These are phyloP conservation scores for Poecilus cupreus DNA, from an alignment of 2,888 invertebrate species.

Conservation along the genomic window DNA sequence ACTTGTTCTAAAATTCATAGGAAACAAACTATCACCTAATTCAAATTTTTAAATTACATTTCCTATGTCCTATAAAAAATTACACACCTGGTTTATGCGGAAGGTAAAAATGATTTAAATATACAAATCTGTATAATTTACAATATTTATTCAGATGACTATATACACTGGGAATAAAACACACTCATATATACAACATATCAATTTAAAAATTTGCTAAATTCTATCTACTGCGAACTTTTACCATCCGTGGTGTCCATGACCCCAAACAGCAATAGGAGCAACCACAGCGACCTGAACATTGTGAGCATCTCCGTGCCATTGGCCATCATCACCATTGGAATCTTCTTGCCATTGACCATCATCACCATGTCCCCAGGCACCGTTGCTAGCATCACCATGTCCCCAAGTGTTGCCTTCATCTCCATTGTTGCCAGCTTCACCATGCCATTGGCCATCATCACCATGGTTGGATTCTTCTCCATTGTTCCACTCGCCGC, in stretches of 20 bases:
- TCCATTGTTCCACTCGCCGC: too few species aligned
- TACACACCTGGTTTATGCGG: too few species aligned
- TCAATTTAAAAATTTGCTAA: not conserved
- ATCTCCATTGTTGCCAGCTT: not conserved
- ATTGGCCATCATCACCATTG: not conserved
- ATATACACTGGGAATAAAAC: not conserved
- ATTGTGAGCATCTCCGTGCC: not conserved
- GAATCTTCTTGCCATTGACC: not conserved
- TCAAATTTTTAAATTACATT: too few species aligned
- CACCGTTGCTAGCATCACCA: not conserved
- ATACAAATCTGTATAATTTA: too few species aligned
- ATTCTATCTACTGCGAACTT: too few species aligned
- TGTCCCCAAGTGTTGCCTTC: not conserved
- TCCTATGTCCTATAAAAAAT: too few species aligned
- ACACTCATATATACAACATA: not conserved
- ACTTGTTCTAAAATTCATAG: too few species aligned
- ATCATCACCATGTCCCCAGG: not conserved
- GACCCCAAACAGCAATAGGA: constrained; percentile 16
- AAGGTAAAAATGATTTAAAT: too few species aligned
- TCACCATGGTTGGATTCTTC: too few species aligned
- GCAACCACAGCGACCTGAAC: not conserved
- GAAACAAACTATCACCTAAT: too few species aligned
- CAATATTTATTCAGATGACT: not conserved
- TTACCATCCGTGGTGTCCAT: constrained; percentile 22
- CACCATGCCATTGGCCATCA: constrained; percentile 11